Evolutionary conservation across 2,797 vertebrate species (phyloP).

Genomic region (Sparidentex hasta): DNA sequence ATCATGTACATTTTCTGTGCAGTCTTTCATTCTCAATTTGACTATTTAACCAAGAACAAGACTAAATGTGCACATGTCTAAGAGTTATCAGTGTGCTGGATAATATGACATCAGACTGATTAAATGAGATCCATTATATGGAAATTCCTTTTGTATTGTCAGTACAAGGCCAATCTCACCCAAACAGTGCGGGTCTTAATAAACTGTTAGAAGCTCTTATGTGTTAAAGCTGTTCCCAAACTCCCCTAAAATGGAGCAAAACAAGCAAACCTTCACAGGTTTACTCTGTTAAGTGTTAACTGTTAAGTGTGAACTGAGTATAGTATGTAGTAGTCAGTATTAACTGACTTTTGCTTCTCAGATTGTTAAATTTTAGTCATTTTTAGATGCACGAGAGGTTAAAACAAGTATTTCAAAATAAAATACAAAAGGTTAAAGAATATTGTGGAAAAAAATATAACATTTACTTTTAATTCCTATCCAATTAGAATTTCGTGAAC

Average conservation of each 20-base stretch:
- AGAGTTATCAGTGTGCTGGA: not conserved
- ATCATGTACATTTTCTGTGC: not conserved
- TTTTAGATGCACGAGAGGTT: too few relatives aligned
- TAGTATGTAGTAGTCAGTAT: too few relatives aligned
- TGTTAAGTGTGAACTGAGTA: not conserved
- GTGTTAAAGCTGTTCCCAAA: not conserved
- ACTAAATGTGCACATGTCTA: not conserved
- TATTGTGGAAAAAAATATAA: not conserved
- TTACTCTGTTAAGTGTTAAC: not conserved
- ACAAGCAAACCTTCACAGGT: not conserved
- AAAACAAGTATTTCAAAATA: not conserved
- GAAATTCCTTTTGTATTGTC: not conserved
- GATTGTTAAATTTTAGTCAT: not conserved
- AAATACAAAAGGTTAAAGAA: not conserved
- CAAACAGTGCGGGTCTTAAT: not conserved
- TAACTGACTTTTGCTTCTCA: not conserved
- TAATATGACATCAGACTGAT: not conserved
- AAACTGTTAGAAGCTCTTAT: not conserved
- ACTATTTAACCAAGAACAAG: not conserved
- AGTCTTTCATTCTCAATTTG: not conserved
- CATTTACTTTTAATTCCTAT: not conserved
- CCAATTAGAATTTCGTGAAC: not conserved
- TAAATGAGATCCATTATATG: not conserved
- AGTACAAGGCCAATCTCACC: not conserved
- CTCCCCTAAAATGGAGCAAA: not conserved